These are phyloP conservation scores for Coelopa frigida DNA, from an alignment of 1,140 invertebrate genomes.

Conservation along the genomic window DNA sequence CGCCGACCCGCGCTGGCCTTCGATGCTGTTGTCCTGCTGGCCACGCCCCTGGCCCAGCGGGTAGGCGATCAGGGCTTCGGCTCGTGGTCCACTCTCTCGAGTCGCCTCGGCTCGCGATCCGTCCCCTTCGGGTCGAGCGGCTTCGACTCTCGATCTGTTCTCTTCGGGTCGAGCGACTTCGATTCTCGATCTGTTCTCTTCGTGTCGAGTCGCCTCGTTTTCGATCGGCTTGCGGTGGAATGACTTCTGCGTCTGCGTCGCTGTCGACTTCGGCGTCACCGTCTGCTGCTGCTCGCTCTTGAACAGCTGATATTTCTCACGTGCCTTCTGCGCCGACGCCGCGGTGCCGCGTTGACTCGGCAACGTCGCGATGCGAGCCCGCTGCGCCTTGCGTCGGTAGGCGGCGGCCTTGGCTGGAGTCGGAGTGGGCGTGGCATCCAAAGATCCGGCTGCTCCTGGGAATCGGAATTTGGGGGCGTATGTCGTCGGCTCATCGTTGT, in stretches of 20 bases:
- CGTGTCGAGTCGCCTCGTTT: constrained; percentile 25
- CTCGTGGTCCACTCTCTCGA: constrained; percentile 21
- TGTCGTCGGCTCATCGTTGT: constrained; percentile 35
- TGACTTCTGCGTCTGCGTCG: constrained; percentile 9
- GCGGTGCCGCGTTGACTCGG: constrained; percentile 13
- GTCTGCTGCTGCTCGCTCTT: constrained; percentile 15
- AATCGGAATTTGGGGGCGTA: constrained; percentile 32
- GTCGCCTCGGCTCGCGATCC: no score
- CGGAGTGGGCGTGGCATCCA: not conserved
- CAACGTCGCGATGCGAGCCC: constrained; percentile 17
- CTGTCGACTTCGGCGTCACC: not conserved
- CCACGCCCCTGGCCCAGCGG: constrained; percentile 19
- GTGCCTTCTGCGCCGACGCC: constrained; percentile 12
- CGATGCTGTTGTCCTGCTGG: constrained; percentile 30
- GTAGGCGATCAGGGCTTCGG: constrained; percentile 28
- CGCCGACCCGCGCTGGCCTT: constrained; percentile 3
- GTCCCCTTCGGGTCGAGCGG: no score
- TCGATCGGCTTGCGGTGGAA: constrained; percentile 21
- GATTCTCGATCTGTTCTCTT: no score
- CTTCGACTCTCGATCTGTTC: no score
- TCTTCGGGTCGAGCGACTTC: no score
- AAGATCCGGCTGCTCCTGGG: not conserved
- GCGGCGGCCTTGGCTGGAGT: constrained; percentile 3
- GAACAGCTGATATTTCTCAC: constrained; percentile 28
- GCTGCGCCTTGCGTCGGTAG: constrained; percentile 22